phyloP scores from a whole-genome alignment of 2,888 invertebrate genomes.

The Orchesellides sinensis region DNA sequence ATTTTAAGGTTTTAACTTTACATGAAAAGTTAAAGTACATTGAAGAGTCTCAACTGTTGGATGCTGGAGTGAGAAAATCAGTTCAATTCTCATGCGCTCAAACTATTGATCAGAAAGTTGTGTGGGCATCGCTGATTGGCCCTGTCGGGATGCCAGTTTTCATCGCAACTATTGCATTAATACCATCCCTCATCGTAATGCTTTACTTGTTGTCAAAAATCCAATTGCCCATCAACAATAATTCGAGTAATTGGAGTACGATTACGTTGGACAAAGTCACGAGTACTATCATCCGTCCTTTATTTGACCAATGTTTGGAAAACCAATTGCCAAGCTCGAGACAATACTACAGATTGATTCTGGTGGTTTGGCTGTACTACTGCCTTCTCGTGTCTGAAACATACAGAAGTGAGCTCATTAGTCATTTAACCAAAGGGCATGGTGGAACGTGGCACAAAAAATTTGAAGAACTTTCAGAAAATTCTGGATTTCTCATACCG shows the following conservation, averaged over 20 bases:
- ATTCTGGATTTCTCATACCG: background rate
- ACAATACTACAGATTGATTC: constrained; percentile 31
- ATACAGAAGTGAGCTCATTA: constrained; percentile 37
- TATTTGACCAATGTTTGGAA: constrained; percentile 54
- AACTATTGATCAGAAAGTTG: background rate
- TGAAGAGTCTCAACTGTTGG: background rate
- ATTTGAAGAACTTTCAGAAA: background rate
- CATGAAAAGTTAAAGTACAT: background rate
- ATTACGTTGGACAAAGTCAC: constrained; percentile 11
- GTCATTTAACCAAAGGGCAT: constrained; percentile 21
- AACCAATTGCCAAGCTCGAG: constrained; percentile 18
- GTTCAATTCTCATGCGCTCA: constrained; percentile 23
- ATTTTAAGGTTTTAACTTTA: constrained; percentile 19
- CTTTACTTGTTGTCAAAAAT: background rate
- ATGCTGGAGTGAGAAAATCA: background rate
- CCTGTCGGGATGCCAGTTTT: constrained; percentile 41
- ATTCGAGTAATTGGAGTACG: background rate
- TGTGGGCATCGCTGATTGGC: constrained; percentile 25
- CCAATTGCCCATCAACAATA: background rate
- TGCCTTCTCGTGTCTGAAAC: constrained; percentile 43
- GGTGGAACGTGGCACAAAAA: background rate
- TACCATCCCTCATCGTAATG: background rate
- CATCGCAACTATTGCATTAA: background rate
- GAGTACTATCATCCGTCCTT: constrained; percentile 27
- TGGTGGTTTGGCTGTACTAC: constrained; percentile 38